Evolutionary conservation across 1,140 invertebrate species (phyloP), one percentile per base, ranked within the genome.

Genomic region (Drosophila truncata): DNA sequence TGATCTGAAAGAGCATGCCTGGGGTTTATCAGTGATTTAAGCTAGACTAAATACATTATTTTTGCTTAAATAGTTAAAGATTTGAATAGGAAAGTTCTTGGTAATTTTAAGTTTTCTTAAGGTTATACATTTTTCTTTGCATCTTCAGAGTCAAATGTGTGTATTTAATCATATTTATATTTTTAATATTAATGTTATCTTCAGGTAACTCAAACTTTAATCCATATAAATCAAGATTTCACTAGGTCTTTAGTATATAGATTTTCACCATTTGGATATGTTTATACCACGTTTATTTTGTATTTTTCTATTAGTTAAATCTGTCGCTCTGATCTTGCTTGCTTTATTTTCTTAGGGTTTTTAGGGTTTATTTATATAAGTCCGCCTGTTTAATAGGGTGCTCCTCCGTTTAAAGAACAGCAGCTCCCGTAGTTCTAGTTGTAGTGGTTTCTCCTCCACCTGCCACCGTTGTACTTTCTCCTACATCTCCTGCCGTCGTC

Each of bases 1-100:
- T 37, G 13, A 42, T 37, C 16, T 64, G n/a, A n/a, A n/a, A 47
- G 20, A 58, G 65, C 64, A 47, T 71, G 65, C 23, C 23, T 11
- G 11, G 47, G 37, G 23, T 23, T 23, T 33, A 70, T 70, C 37
- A 31, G 25, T 16, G 27, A 49, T 14, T 33, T 37, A 44, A 27
- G 31, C 14, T 18, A 67, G 37, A 55, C 23, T 27, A 39, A 58
- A 50, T 0, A 5, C n/a, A 18, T 50, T 50, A 2, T 31, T 31
- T 46, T n/a, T 49, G n/a, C 14, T 11, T 50, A 13, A 29, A 31
- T 13, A 20, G 13, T 18, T 1, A 31, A 8, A 13, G n/a, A 49
- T 29, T 50, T 18, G 0, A 18, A 8, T 8, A 31, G 11, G 7
- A 33, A 50, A 50, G 3, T 5, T 31, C 0, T 50, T 31, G 47